Base-by-base conservation (phyloP, 2,888 invertebrate genomes). In the Drosophila maculinotata region DNA sequence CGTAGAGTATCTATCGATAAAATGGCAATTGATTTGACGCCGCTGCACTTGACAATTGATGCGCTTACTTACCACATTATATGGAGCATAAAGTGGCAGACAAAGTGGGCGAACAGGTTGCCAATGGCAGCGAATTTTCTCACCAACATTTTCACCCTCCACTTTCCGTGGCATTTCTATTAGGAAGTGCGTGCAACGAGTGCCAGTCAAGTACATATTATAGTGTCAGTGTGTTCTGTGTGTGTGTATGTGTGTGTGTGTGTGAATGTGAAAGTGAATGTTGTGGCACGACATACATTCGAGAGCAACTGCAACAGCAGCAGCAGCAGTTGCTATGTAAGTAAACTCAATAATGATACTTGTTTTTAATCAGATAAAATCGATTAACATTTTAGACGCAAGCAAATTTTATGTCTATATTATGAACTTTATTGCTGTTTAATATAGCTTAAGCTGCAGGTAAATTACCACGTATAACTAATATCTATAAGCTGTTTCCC, bases 51-150 rank as follows among this genome's bases (percentile, higher is more conserved):
- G 81, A 42, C 81, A 80, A 73, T 69, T 80, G 84, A 83, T 83
- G 84, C 81, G 81, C 78, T 83, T 83, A 82, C 75, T 85, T 76
- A 79, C 79, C 82, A 66, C 74, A 82, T 82, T 74, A 71, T 47
- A 45, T 15, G 51, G 41, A 31, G 47, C 66, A 63, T 33, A 23
- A 66, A 49, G 35, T n/a, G 56, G n/a, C 49, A 64, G 17, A 7
- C 26, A 1, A 7, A 35, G 5, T 14, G 17, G 26, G 15, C 10
- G 9, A 10, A 9, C 25, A 41, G 48, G 69, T 71, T 71, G 67
- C 67, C 67, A 53, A n/a, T 36, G 71, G 42, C 60, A 58, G 44
- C 53, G 20, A 1, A 31, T 20, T 47, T 15, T 17, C n/a, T 8
- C 15, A 17, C 30, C 20, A 25, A n/a, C 26, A 31, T 17, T 28